Base-by-base conservation (phyloP, 2,888 invertebrate genomes). In the Odontomyia ornata region DNA sequence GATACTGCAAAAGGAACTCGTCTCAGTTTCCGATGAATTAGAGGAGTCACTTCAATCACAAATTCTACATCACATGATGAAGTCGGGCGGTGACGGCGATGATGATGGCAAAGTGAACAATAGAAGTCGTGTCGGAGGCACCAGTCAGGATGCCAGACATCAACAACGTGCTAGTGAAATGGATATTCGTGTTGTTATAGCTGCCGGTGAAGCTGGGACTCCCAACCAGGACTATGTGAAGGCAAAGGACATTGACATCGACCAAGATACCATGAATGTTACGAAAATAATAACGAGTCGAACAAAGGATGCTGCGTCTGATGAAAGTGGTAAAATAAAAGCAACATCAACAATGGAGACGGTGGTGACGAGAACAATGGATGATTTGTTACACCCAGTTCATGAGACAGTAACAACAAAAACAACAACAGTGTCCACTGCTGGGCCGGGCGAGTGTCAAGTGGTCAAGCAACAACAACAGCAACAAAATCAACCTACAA, bases 231-330 rank as follows among this genome's bases (percentile, higher is more conserved):
- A 79, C 18, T 76, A 79, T 15, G 79, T 78, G 18, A 77, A 79
- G 13, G 80, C 80, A 27, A 78, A 79, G 30, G 79, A 76, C 56
- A 71, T 77, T 30, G 77, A 62, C 21, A 71, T 78, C n/a, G 21
- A 77, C 73, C 25, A 80, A 47, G 11, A 23, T 64, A 25, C 21
- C 27, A 77, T 36, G 36, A 36, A 36, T 9, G 36, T 36, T 36
- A 36, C 21, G 80, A 79, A 71, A 47, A 52, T 3, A 46, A 25
- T 1, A n/a, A 23, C 52, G 23, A 56, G 46, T 28, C 28, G 30
- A 56, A 56, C 1, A 11, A 64, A 64, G n/a, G 46, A 23, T 11
- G n/a, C n/a, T n/a, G 71, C 77, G 4, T 76, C 77, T 11, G 78
- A 79, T 36, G 77, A 36, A 36, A 36, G 73, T 28, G 43, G 72